These are phyloP conservation scores for Actenoides lindsayi DNA, from an alignment of 2,113 vertebrate genomes.

Conservation along the genomic window DNA sequence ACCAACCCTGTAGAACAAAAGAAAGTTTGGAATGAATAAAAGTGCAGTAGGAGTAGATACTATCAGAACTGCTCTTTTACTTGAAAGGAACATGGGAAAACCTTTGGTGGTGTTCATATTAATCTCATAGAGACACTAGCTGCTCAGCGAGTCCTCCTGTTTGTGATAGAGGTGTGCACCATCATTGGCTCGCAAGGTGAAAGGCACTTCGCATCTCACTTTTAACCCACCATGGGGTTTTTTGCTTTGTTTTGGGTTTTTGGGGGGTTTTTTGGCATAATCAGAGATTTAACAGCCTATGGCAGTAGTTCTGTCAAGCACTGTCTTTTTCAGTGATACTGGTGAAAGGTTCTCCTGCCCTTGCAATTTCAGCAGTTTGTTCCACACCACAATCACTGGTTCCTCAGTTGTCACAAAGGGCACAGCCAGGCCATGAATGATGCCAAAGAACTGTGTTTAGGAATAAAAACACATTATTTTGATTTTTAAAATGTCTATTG, in stretches of 20 bases:
- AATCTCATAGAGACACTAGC: neutral
- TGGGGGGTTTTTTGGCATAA: no score
- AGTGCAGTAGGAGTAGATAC: neutral
- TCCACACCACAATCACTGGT: neutral
- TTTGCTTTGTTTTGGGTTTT: no score
- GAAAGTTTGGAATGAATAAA: conserved; percentile 30
- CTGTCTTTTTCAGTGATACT: neutral
- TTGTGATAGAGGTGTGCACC: neutral
- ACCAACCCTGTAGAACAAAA: neutral
- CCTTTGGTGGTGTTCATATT: neutral
- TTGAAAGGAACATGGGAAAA: conserved; percentile 31
- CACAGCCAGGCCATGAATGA: neutral
- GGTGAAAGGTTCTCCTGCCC: neutral
- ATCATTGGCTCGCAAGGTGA: neutral
- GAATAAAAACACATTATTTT: neutral
- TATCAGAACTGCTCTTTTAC: conserved; percentile 13
- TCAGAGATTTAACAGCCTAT: neutral
- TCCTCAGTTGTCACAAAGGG: neutral
- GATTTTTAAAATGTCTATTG: neutral
- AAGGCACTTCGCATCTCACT: neutral
- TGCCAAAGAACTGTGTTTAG: neutral
- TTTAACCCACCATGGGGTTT: neutral
- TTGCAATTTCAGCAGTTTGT: neutral
- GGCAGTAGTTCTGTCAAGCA: neutral
- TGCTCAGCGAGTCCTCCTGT: neutral